Base-by-base conservation (phyloP, 1,140 invertebrate genomes). In the Drosophila leontia region DNA sequence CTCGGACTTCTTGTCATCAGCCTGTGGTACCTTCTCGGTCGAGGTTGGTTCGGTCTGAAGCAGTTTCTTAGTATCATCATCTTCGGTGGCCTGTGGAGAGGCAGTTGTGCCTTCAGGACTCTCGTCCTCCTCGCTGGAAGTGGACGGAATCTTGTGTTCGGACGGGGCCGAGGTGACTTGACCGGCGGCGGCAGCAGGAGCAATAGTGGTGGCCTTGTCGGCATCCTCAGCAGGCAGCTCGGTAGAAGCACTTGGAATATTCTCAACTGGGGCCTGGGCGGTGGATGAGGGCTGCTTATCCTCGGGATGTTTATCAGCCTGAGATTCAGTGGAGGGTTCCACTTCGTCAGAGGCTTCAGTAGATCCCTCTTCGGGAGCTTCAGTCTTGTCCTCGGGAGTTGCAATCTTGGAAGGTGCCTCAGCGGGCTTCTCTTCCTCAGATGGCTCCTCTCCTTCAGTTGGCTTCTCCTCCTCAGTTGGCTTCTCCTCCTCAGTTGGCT, bases 101-200 rank as follows among this genome's bases (percentile, higher is more conserved):
- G 34, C 44, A 17, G 50, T 56, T 5, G 51, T 58, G 13, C 45
- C 74, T 15, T 83, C 79, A 3, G 58, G 44, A 32, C 48, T 68
- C 37, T 71, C 70, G 6, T 69, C 75, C 7, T 69, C 71, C 34
- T 65, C 78, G 9, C 48, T 69, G 26, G 84, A 69, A 15, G 48
- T 45, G 1, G 48, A 13, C 1, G 83, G 41, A 34, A 32, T 17
- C 47, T 80, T 57, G 9, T 86, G 74, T n/a, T 71, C 72, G 6
- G 44, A 7, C 56, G 75, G 68, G 11, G 32, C 26, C 0, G 74
- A 56, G 37, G 26, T 9, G 7, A 37, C 59, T 26, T 75, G 45
- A 37, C 50, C 65, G 23, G 57, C 7, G 12, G 11, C 13, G 37
- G 51, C 15, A n/a, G 35, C 45, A 58, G 84, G 80, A 58, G 61